Base-by-base conservation (phyloP, 1,140 invertebrate genomes). In the Hycleus cichorii region DNA sequence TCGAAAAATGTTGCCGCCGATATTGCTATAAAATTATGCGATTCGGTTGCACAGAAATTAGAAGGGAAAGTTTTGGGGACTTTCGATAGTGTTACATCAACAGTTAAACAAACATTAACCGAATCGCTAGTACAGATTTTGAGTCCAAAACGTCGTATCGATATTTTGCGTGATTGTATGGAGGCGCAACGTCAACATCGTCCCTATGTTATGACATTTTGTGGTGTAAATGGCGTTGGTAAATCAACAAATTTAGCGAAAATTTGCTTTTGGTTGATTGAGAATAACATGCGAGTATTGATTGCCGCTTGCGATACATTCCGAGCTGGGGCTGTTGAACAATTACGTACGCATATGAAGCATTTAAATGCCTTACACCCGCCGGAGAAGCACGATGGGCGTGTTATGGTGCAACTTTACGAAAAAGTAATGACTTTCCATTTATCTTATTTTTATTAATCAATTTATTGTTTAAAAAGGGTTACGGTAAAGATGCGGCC, bases 231-330 rank as follows among this genome's bases (percentile, higher is more conserved):
- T 75, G 97, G 97, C 43, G 97, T 99, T 2, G 97, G 97, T 47
- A 99, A 99, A 72, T 98, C 95, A 0, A 99, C 97, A 2, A 99
- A 99, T 79, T 77, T 99, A 39, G 97, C 97, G 2, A 99, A 99
- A 84, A 97, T 99, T 54, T 95, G 94, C 70, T 99, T 99, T 74
- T 99, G 97, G 97, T 77, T 99, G 48, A 95, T 98, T 64, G 96
- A 99, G 78, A 99, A 99, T 75, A 89, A 93, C 66, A 86, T 97
- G 66, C 84, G 90, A 43, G 97, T 99, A 10, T 74, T 99, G 64
- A 98, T 99, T 59, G 97, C 97, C 10, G 97, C 97, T 39, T 99
- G 97, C 75, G 97, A 99, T 78, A 99, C 97, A 43, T 99, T 99
- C 79, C 83, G 97, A 66, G 96, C 97, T 27, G 97, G 97, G 44